Percentiles rank a stretch among this genome's conserved stretches.
phyloP scores from a whole-genome alignment of 2,113 vertebrate genomes.

The Vicugna pacos region DNA sequence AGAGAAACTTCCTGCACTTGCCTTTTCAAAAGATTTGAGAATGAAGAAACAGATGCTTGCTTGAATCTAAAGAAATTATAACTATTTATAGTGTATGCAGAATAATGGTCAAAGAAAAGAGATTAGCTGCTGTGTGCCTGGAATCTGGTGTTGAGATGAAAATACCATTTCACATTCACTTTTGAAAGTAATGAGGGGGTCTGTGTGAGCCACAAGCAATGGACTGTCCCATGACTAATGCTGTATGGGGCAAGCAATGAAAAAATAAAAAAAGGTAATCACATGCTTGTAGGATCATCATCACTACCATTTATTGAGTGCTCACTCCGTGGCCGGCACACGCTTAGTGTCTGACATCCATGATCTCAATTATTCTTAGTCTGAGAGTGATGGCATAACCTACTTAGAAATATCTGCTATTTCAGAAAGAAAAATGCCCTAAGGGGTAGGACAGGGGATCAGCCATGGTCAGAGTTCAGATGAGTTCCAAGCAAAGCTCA shows the following conservation, averaged over 20 bases:
- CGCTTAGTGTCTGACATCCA: not conserved
- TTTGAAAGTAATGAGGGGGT: not conserved
- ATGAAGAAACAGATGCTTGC: slow-evolving; percentile 5
- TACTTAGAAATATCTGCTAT: slow-evolving; percentile 17
- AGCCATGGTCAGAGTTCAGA: not conserved
- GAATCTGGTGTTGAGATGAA: not conserved
- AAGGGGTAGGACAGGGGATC: not conserved
- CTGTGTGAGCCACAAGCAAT: not conserved
- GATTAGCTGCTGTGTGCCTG: not conserved
- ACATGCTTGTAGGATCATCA: not conserved
- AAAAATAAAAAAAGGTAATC: not conserved
- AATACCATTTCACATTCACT: not conserved
- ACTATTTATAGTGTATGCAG: not conserved
- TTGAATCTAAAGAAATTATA: slow-evolving; percentile 42
- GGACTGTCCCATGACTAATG: not conserved
- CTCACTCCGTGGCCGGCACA: not conserved
- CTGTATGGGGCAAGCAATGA: not conserved
- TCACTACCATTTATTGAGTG: not conserved
- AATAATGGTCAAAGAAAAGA: not conserved
- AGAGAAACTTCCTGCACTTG: not conserved
- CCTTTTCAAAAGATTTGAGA: slow-evolving; percentile 30
- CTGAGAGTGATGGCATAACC: not conserved
- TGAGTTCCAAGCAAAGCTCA: not conserved
- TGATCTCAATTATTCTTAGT: not conserved
- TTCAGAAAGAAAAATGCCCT: slow-evolving; percentile 40